Conservation (phyloP, 2,888 invertebrate genomes). For the Crocallis elinguaria region DNA sequence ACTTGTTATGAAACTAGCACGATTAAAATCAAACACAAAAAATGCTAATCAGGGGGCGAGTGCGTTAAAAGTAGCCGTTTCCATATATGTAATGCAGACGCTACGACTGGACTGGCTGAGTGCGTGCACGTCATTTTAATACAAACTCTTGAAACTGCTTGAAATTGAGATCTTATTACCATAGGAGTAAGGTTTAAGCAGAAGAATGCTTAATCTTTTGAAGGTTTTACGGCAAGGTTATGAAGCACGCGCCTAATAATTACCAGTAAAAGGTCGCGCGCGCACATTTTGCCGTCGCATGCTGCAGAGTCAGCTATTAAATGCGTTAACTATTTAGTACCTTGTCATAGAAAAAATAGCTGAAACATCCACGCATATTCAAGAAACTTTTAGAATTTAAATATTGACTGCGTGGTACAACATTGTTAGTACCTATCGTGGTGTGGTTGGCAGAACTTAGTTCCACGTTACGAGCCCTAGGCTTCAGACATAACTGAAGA, state of each 20-base stretch:
- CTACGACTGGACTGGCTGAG: slow-evolving; percentile 26
- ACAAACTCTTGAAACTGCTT: slow-evolving; percentile 10
- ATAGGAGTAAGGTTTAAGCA: slow-evolving; percentile 6
- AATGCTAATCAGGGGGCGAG: slow-evolving; percentile 66
- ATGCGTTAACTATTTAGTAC: background rate
- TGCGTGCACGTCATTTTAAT: slow-evolving; percentile 48
- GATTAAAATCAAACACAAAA: slow-evolving; percentile 72
- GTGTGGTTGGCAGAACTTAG: background rate
- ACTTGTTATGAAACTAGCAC: slow-evolving; percentile 50
- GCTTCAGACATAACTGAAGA: background rate
- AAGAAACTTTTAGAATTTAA: background rate
- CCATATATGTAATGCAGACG: slow-evolving; percentile 63
- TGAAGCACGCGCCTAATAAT: slow-evolving; percentile 78
- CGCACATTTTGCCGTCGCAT: slow-evolving; percentile 74
- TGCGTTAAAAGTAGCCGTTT: slow-evolving; percentile 66
- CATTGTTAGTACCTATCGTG: background rate
- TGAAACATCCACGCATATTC: background rate
- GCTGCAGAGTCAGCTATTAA: slow-evolving; percentile 29
- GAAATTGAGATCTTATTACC: slow-evolving; percentile 18
- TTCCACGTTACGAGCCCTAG: background rate
- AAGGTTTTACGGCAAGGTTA: slow-evolving; percentile 34
- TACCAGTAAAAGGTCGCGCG: slow-evolving; percentile 79
- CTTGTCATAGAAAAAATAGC: slow-evolving; percentile 1
- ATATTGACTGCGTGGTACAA: background rate
- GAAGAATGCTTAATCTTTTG: slow-evolving; percentile 1